These are phyloP conservation scores for Euplagia quadripunctaria DNA, from an alignment of 2,888 invertebrate species.

Conservation along the genomic window DNA sequence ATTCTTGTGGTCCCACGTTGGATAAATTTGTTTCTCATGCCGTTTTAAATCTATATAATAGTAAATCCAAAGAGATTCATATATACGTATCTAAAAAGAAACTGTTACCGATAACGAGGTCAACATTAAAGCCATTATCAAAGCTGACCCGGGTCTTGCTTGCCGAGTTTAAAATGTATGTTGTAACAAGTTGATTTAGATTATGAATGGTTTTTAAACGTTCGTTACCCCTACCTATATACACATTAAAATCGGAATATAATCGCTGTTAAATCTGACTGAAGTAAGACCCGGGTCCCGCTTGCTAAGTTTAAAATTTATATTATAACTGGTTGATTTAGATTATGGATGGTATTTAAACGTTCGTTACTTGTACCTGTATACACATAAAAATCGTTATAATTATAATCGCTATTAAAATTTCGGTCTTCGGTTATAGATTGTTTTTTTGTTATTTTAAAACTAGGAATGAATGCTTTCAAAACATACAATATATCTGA, in stretches of 20 bases:
- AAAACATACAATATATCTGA: too few species aligned
- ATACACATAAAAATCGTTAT: too few species aligned
- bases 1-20: too few species aligned
- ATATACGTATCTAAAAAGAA: not conserved
- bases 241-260: not conserved
- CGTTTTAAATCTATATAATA: not conserved
- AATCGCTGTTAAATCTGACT: not conserved
- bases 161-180: not conserved
- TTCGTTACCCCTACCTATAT: not conserved
- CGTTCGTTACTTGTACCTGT: too few species aligned
- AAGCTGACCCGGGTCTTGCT: not conserved
- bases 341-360: too few species aligned
- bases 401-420: too few species aligned
- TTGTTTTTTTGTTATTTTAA: too few species aligned
- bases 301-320: too few species aligned
- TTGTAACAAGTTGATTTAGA: not conserved
- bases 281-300: not conserved
- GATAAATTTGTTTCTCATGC: not conserved
- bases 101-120: not conserved
- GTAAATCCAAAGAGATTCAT: not conserved
- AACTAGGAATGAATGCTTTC: too few species aligned
- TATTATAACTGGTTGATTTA: too few species aligned
- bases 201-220: not conserved
- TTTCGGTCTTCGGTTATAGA: too few species aligned
- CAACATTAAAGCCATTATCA: not conserved